phyloP scores from a whole-genome alignment of 2,797 vertebrate species.

The Silurus lanzhouensis region DNA sequence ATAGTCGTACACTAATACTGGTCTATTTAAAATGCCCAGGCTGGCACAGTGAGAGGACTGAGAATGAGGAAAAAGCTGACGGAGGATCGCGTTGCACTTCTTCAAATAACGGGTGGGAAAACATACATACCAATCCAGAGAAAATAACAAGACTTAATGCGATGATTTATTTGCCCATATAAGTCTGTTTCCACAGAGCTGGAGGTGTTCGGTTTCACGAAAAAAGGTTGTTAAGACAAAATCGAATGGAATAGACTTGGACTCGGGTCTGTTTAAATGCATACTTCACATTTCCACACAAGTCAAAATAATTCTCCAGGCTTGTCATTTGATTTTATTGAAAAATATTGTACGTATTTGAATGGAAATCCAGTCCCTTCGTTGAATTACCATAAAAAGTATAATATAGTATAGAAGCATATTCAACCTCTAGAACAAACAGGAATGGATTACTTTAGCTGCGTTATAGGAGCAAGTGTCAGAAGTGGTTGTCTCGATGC shows the following conservation, averaged over 20 bases:
- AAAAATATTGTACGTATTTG: neutral
- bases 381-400: constrained; percentile 5
- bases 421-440: constrained; percentile 19
- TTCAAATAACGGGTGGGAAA: neutral
- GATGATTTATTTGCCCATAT: neutral
- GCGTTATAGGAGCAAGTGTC: neutral
- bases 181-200: neutral
- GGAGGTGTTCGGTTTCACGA: neutral
- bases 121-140: constrained; percentile 12
- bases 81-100: neutral
- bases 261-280: neutral
- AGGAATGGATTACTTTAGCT: neutral
- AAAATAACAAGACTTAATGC: neutral
- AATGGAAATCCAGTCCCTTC: constrained; percentile 15
- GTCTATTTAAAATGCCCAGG: neutral
- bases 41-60: neutral
- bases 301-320: neutral
- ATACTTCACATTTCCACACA: neutral
- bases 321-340: neutral
- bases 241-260: neutral
- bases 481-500: constrained; percentile 17
- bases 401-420: neutral
- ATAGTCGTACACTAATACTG: neutral
- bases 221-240: neutral
- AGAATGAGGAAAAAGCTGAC: neutral